phyloP scores from a whole-genome alignment of 1,140 invertebrate species.

The Mamestra configurata region DNA sequence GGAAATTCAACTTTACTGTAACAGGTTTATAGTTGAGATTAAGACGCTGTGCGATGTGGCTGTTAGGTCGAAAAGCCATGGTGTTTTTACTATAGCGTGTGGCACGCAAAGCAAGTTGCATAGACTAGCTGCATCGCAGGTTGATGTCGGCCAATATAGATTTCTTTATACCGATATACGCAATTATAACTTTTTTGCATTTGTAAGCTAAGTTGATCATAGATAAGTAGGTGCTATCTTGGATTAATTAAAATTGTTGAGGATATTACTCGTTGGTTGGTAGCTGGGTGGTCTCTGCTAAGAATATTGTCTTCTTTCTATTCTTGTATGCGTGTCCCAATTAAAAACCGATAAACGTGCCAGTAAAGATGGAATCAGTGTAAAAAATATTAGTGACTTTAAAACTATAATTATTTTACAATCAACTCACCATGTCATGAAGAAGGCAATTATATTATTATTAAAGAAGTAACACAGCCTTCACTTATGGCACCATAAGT shows the following conservation, averaged over 20 bases:
- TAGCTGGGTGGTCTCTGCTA: constrained; percentile 4
- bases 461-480: no score
- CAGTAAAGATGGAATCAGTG: no score
- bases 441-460: no score
- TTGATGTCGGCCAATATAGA: constrained; percentile 68
- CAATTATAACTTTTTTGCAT: constrained; percentile 64
- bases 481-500: no score
- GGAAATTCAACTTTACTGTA: constrained; percentile 37
- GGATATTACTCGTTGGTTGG: neutral
- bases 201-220: neutral
- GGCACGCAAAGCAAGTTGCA: constrained; percentile 73
- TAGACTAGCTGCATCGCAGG: constrained; percentile 70
- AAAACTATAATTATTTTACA: no score
- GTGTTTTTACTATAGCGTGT: constrained; percentile 63
- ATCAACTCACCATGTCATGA: no score
- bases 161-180: constrained; percentile 62
- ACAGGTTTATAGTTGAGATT: constrained; percentile 4
- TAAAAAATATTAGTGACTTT: no score
- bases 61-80: constrained; percentile 27
- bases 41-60: constrained; percentile 33
- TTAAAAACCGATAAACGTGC: no score
- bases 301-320: neutral
- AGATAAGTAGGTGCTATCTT: constrained; percentile 30
- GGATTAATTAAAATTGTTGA: constrained; percentile 26
- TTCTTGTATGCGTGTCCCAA: no score